These are phyloP conservation scores for Electrona antarctica DNA, from an alignment of 2,113 vertebrate genomes.

Conservation along the genomic window DNA sequence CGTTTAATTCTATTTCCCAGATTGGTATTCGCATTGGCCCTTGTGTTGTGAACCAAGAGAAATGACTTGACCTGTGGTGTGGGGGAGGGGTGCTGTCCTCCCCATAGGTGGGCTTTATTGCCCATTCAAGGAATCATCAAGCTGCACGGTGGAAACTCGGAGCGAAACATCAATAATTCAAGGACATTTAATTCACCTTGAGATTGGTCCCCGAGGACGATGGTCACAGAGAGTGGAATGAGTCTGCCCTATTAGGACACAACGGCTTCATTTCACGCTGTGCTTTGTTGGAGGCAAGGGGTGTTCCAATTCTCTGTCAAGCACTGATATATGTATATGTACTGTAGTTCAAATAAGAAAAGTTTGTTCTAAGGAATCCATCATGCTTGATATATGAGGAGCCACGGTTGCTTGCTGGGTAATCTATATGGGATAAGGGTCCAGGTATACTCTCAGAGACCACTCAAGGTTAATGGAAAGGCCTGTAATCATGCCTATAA, in stretches of 20 bases:
- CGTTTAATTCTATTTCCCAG: conserved; percentile 29
- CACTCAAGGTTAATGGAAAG: conserved; percentile 57
- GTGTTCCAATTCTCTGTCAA: neutral
- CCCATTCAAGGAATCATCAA: conserved; percentile 39
- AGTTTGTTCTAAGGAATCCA: conserved; percentile 33
- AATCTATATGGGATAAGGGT: conserved; percentile 4
- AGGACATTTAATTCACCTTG: conserved; percentile 68
- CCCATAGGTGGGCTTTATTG: conserved; percentile 27
- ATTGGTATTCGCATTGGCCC: conserved; percentile 28
- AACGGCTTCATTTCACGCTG: conserved; percentile 34
- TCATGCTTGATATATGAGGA: conserved; percentile 19
- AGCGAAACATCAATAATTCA: conserved; percentile 71
- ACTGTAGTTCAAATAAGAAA: neutral
- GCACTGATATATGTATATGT: neutral
- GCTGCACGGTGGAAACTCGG: conserved; percentile 17
- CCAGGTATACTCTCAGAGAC: conserved; percentile 18
- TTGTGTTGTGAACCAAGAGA: conserved; percentile 25
- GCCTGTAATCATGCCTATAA: conserved; percentile 11
- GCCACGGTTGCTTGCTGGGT: neutral
- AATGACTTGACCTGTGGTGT: conserved; percentile 35
- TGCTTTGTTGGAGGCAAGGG: conserved; percentile 20
- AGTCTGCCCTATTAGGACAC: conserved; percentile 5
- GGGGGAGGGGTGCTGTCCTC: conserved; percentile 12
- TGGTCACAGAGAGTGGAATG: conserved; percentile 15
- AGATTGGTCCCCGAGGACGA: conserved; percentile 43